Base-by-base conservation (phyloP, 2,797 vertebrate species). In the Lithobates pipiens region DNA sequence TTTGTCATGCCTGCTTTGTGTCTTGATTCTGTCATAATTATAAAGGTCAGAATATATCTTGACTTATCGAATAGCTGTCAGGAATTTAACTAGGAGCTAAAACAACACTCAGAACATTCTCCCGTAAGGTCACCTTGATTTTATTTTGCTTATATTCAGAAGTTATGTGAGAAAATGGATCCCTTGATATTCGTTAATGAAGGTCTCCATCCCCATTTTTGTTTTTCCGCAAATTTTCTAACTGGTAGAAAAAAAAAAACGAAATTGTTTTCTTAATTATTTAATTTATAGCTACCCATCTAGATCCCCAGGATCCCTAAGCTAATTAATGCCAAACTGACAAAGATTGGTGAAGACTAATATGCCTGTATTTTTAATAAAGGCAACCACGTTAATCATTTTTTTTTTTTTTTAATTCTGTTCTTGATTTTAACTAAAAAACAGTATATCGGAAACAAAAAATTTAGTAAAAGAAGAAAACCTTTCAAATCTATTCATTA, bases 11-110 rank as follows among this genome's bases (percentile, higher is more conserved):
- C 78, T 61, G 81, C 72, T 87, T 87, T 87, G 42, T 68, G 78
- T 87, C 81, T 83, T 80, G 81, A 78, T 87, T 87, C 81, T 87
- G 85, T 87, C 85, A 83, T 87, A 87, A 83, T 87, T 87, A 83
- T 69, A 83, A 87, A 87, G 81, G 85, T 87, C 76, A 80, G 61
- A 46, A 83, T 87, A 83, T 87, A 79, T 86, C 85, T 82, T 82
- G 80, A 83, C 68, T 86, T 86, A 86, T 83, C 69, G 85, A 87
- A 83, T 83, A 79, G 44, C 85, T 87, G 85, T 87, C 85, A 83
- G 67, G 57, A 83, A 77, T 77, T 82, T 82, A 76, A 76, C 76
- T 74, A 75, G 79, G 75, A 67, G 82, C 75, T 50, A 39, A 86
- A 86, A 83, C 74, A 83, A 80, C 71, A 69, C 75, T 44, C 16